phyloP scores from a whole-genome alignment of 2,888 invertebrate species.

The Diabrotica balteata region DNA sequence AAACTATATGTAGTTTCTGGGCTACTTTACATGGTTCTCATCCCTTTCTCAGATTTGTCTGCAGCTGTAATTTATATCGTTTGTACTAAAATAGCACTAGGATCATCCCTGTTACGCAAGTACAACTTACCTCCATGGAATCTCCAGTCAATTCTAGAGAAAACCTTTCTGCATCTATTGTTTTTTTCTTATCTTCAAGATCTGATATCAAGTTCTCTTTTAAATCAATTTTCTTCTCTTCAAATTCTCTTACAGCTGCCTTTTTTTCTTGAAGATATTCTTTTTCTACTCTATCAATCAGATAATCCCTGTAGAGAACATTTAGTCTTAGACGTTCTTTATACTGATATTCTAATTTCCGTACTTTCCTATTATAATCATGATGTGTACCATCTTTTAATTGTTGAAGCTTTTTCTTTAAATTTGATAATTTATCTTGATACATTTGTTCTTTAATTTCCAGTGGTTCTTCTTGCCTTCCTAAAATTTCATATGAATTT shows the following conservation, averaged over 20 bases:
- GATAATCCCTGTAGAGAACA: slow-evolving; percentile 77
- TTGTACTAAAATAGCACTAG: too few species aligned
- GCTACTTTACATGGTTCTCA: too few species aligned
- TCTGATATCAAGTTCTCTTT: slow-evolving; percentile 88
- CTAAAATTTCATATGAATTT: slow-evolving; percentile 25
- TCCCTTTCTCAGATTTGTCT: too few species aligned
- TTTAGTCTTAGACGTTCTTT: slow-evolving; percentile 82
- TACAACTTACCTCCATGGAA: slow-evolving; percentile 44
- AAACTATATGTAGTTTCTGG: too few species aligned
- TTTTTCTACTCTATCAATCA: slow-evolving; percentile 85
- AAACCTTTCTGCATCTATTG: slow-evolving; percentile 85
- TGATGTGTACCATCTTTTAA: slow-evolving; percentile 77
- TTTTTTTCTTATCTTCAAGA: slow-evolving; percentile 89
- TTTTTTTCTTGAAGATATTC: slow-evolving; percentile 90
- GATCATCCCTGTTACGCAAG: background rate
- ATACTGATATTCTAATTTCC: slow-evolving; percentile 81
- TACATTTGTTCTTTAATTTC: slow-evolving; percentile 91
- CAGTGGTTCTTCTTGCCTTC: slow-evolving; percentile 77
- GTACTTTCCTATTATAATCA: slow-evolving; percentile 83
- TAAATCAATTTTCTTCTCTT: slow-evolving; percentile 92
- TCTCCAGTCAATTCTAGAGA: slow-evolving; percentile 84
- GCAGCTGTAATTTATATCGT: background rate
- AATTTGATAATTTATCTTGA: slow-evolving; percentile 86
- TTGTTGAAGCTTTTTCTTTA: slow-evolving; percentile 90
- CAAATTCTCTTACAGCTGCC: slow-evolving; percentile 89